phyloP scores from a whole-genome alignment of 2,113 vertebrate genomes.

The Nyctibius bracteatus region DNA sequence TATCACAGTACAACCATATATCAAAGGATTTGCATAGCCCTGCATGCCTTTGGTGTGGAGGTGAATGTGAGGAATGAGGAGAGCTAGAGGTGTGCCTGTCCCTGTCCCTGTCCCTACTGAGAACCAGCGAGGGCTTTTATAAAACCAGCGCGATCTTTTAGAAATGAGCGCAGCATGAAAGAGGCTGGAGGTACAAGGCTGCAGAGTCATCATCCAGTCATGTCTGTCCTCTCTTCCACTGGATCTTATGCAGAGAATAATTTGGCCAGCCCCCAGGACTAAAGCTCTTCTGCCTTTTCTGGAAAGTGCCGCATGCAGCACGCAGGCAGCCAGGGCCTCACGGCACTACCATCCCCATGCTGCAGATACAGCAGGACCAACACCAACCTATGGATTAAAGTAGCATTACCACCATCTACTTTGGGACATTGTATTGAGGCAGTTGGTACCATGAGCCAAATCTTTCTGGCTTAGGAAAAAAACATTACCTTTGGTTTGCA shows the following conservation, averaged over 20 bases:
- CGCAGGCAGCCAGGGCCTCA: rapidly evolving
- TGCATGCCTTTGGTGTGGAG: neutral
- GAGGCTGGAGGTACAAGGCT: neutral
- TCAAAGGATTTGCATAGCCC: neutral
- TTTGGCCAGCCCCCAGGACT: rapidly evolving
- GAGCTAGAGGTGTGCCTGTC: neutral
- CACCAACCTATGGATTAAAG: neutral
- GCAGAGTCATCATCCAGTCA: neutral
- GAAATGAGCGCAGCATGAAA: neutral
- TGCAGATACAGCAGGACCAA: rapidly evolving
- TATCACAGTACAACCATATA: neutral
- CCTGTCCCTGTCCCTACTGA: rapidly evolving
- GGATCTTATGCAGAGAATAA: neutral
- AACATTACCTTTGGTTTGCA: neutral
- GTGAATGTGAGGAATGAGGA: rapidly evolving
- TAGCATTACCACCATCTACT: neutral
- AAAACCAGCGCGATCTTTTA: neutral
- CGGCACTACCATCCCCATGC: rapidly evolving
- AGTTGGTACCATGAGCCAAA: neutral
- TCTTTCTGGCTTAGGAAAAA: neutral
- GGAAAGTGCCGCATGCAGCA: rapidly evolving
- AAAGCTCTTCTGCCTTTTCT: neutral
- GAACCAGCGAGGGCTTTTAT: neutral
- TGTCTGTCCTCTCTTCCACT: neutral
- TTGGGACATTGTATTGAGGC: neutral